These are phyloP conservation scores for Oreortyx pictus DNA, from an alignment of 2,797 vertebrate genomes.

Conservation along the genomic window DNA sequence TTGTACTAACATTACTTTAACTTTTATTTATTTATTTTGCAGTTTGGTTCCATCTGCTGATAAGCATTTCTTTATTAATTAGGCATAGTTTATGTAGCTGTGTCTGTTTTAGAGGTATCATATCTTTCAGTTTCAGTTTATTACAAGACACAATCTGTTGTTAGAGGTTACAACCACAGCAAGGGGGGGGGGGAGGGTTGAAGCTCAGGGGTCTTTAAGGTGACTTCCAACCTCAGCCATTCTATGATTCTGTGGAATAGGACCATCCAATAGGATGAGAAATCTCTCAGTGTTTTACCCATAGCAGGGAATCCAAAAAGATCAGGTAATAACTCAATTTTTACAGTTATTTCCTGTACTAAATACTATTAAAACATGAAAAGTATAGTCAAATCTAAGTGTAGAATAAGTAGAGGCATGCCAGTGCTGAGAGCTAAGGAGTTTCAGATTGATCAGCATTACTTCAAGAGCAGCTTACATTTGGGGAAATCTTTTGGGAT, in stretches of 20 bases:
- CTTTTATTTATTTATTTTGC: background rate
- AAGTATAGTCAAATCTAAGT: background rate
- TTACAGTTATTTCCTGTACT: background rate
- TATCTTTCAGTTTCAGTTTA: background rate
- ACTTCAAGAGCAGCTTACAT: background rate
- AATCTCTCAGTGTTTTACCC: background rate
- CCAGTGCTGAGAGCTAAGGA: background rate
- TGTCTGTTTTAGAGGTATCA: background rate
- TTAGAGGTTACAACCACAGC: background rate
- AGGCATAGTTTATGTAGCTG: fast-evolving
- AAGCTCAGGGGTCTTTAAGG: too few species aligned
- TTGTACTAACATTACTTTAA: background rate
- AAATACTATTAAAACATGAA: background rate
- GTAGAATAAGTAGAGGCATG: background rate
- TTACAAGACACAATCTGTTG: background rate
- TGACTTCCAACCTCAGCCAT: too few species aligned
- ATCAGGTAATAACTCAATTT: background rate
- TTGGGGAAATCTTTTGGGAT: background rate
- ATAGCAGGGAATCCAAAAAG: background rate
- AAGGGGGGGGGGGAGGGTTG: too few species aligned
- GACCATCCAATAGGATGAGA: background rate
- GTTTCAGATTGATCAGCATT: background rate
- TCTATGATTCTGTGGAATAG: background rate
- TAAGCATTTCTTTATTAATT: too few species aligned
- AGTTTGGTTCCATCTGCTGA: background rate